Evolutionary conservation across 2,113 vertebrate species (phyloP).

Genomic region (Probosciger aterrimus): DNA sequence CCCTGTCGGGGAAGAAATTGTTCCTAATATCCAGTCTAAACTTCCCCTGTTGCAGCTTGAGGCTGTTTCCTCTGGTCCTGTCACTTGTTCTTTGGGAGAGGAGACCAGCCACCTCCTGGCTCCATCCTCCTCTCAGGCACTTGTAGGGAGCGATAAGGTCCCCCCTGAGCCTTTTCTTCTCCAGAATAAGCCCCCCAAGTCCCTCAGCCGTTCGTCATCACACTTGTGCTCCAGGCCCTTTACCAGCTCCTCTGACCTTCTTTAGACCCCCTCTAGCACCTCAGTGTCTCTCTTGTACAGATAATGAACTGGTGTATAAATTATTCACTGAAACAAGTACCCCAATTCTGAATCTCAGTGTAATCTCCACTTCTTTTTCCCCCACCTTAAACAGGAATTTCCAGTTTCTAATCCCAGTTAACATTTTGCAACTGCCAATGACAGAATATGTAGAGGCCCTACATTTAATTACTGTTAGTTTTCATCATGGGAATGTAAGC

Average conservation of each 20-base stretch:
- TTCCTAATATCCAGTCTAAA: background rate
- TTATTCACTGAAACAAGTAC: background rate
- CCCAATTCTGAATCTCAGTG: background rate
- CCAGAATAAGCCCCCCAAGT: background rate
- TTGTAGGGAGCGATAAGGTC: background rate
- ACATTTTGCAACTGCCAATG: background rate
- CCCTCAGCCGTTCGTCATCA: background rate
- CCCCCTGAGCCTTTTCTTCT: background rate
- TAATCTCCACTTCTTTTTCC: background rate
- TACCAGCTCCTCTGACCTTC: background rate
- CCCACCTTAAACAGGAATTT: background rate
- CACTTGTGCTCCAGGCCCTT: background rate
- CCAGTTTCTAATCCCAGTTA: background rate
- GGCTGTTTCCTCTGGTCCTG: background rate
- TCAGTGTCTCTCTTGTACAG: background rate
- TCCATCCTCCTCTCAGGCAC: background rate
- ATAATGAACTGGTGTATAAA: background rate
- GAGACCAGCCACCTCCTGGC: background rate
- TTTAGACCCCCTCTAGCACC: background rate
- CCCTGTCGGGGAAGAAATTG: background rate
- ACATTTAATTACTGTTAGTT: background rate
- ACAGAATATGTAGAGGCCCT: background rate
- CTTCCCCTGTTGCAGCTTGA: background rate
- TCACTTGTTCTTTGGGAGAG: background rate
- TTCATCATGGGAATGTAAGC: background rate